Evolutionary conservation across 2,888 invertebrate genomes (phyloP).

Genomic region (Clivina fossor): DNA sequence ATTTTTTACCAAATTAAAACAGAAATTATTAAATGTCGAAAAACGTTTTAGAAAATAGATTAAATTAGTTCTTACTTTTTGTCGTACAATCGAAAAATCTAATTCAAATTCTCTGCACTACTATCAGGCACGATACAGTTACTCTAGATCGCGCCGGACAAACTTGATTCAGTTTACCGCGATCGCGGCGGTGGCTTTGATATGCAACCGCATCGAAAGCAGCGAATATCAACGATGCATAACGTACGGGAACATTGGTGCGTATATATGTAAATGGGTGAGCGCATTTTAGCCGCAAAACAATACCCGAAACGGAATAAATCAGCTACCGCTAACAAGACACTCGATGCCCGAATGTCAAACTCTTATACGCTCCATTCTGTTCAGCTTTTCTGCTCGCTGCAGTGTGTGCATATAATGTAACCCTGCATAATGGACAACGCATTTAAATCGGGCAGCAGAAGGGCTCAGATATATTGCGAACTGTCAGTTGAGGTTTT

Average conservation of each 20-base stretch:
- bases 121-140: no score
- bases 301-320: slow-evolving; percentile 50
- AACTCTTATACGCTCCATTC: slow-evolving; percentile 43
- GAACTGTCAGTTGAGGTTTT: slow-evolving; percentile 47
- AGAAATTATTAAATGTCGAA: no score
- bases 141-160: no score
- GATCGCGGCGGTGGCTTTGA: slow-evolving; percentile 22
- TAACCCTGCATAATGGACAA: slow-evolving; percentile 53
- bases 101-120: no score
- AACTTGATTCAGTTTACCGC: slow-evolving; percentile 14
- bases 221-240: slow-evolving; percentile 33
- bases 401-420: slow-evolving; percentile 50
- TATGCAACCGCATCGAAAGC: slow-evolving; percentile 32
- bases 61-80: no score
- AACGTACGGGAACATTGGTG: no score
- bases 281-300: slow-evolving; percentile 32
- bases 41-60: no score
- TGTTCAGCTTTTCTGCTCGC: slow-evolving; percentile 44
- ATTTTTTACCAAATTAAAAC: no score
- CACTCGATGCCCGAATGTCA: slow-evolving; percentile 35
- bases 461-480: slow-evolving; percentile 41
- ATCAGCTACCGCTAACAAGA: slow-evolving; percentile 51
- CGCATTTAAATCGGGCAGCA: slow-evolving; percentile 49
- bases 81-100: no score
- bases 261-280: slow-evolving; percentile 34